These are phyloP conservation scores for Amaurobius ferox DNA, from an alignment of 2,888 invertebrate species.

Conservation along the genomic window DNA sequence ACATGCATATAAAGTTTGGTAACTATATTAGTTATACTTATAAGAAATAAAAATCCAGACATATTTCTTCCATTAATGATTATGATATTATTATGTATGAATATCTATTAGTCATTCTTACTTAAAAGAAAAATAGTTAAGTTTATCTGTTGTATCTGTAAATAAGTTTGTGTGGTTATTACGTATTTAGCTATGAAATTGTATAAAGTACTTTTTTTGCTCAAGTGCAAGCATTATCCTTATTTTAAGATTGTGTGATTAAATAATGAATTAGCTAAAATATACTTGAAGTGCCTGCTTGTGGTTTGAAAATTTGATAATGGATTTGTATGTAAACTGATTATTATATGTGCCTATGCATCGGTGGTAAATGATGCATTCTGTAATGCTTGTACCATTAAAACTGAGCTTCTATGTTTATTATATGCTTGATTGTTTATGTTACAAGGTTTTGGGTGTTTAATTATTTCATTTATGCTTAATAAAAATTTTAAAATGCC, in stretches of 20 bases:
- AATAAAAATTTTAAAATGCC: constrained; percentile 45
- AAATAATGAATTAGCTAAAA: constrained; percentile 25
- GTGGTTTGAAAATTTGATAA: constrained; percentile 32
- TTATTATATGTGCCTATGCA: constrained; percentile 56
- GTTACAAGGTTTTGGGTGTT: constrained; percentile 66
- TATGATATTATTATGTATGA: background rate
- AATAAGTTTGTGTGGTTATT: constrained; percentile 54
- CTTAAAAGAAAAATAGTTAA: constrained; percentile 51
- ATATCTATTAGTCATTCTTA: constrained; percentile 50
- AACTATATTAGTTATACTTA: constrained; percentile 1
- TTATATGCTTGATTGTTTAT: constrained; percentile 58
- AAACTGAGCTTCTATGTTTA: constrained; percentile 55
- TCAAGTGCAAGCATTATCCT: constrained; percentile 67
- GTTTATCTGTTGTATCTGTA: constrained; percentile 50
- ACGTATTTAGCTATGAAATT: constrained; percentile 37
- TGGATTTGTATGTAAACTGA: constrained; percentile 22
- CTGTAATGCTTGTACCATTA: constrained; percentile 56
- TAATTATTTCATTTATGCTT: constrained; percentile 52
- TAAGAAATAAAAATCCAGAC: background rate
- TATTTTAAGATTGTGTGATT: constrained; percentile 18
- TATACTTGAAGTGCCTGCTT: constrained; percentile 65
- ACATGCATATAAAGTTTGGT: background rate
- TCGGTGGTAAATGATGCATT: constrained; percentile 36
- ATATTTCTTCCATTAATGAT: constrained; percentile 5
- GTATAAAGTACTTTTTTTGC: constrained; percentile 57